phyloP scores from a whole-genome alignment of 2,888 invertebrate species.

The Hemistola chrysoprasaria region DNA sequence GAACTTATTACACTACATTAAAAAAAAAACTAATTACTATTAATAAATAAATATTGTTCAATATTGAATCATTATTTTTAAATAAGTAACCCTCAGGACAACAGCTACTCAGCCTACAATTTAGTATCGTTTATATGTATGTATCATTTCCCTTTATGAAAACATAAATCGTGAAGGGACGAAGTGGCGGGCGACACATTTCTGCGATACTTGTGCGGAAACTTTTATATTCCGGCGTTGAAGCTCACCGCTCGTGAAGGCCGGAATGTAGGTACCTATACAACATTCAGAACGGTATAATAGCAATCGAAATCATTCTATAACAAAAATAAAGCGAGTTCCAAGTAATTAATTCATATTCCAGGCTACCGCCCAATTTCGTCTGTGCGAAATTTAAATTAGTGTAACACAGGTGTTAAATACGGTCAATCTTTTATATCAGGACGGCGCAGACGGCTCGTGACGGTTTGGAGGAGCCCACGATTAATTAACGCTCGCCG shows the following conservation, averaged over 20 bases:
- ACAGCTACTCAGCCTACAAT: slow-evolving; percentile 16
- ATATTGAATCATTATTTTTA: too few relatives aligned
- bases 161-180: slow-evolving; percentile 39
- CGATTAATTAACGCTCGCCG: slow-evolving; percentile 56
- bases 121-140: slow-evolving; percentile 30
- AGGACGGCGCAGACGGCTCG: slow-evolving; percentile 27
- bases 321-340: slow-evolving; percentile 25
- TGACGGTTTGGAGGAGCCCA: slow-evolving; percentile 32
- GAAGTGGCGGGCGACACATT: slow-evolving; percentile 22
- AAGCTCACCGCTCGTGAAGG: slow-evolving; percentile 4
- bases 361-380: slow-evolving; percentile 33
- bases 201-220: slow-evolving; percentile 13
- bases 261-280: not conserved
- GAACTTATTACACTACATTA: too few relatives aligned
- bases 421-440: slow-evolving; percentile 48
- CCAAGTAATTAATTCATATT: too few relatives aligned
- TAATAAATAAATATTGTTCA: too few relatives aligned
- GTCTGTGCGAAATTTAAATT: slow-evolving; percentile 47
- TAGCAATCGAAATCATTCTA: too few relatives aligned
- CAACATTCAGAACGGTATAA: too few relatives aligned
- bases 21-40: too few relatives aligned
- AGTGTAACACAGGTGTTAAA: slow-evolving; percentile 52
- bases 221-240: slow-evolving; percentile 25
- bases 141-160: slow-evolving; percentile 38
- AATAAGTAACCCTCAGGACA: too few relatives aligned